A percentile compares a stretch with the other conserved stretches of the same genome.
phyloP scores from a whole-genome alignment of 1,140 invertebrate species.

The Propsilocerus akamusi region DNA sequence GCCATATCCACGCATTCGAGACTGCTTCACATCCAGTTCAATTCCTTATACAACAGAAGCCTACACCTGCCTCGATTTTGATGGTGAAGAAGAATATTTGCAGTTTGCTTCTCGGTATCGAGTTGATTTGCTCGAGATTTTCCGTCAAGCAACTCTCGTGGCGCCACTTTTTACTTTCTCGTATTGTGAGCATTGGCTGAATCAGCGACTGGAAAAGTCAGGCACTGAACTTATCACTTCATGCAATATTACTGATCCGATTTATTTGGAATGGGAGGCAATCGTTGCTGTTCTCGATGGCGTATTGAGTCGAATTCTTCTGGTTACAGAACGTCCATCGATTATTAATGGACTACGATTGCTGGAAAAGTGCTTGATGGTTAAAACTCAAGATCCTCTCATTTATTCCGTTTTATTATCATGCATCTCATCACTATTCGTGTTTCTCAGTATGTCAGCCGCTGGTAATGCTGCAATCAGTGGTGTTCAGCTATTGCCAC shows the following conservation, averaged over 20 bases:
- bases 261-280: slow-evolving; percentile 75
- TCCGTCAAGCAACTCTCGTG: slow-evolving; percentile 58
- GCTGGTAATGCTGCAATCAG: slow-evolving; percentile 38
- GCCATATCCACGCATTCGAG: neutral
- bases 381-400: slow-evolving; percentile 54
- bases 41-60: slow-evolving; percentile 36
- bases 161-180: slow-evolving; percentile 65
- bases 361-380: slow-evolving; percentile 53
- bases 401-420: slow-evolving; percentile 66
- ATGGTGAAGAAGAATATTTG: slow-evolving; percentile 77
- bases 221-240: slow-evolving; percentile 23
- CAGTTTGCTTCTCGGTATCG: slow-evolving; percentile 59
- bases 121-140: slow-evolving; percentile 57
- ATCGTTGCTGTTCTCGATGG: slow-evolving; percentile 50
- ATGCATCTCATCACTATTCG: slow-evolving; percentile 75
- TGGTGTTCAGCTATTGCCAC: slow-evolving; percentile 48
- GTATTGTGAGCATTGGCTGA: slow-evolving; percentile 65
- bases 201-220: slow-evolving; percentile 36
- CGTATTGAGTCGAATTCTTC: slow-evolving; percentile 53
- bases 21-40: slow-evolving; percentile 12
- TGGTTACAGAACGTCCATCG: slow-evolving; percentile 41
- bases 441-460: slow-evolving; percentile 68
- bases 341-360: slow-evolving; percentile 47
- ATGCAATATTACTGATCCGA: slow-evolving; percentile 33
- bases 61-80: slow-evolving; percentile 70